Evolutionary conservation across 2,113 vertebrate genomes (phyloP).

Genomic region (mouse (Mus musculus)): GRCm39 chr8:89541001-89541500

Average conservation of each 20-base stretch:
- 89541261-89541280: not conserved
- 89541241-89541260: not conserved
- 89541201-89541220: not conserved
- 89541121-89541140: not conserved
- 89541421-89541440: not conserved
- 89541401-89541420: not conserved
- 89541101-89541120: not conserved
- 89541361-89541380: not conserved
- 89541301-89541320: not conserved
- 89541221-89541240: not conserved
- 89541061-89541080: rapidly evolving
- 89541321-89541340: not conserved
- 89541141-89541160: not conserved
- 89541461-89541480: rapidly evolving
- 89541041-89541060: not conserved
- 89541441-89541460: not conserved
- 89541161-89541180: not conserved
- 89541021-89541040: not conserved
- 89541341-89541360: not conserved
- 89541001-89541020: not conserved
- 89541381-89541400: not conserved
- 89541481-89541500: not conserved
- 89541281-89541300: not conserved
- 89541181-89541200: not conserved
- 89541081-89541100: rapidly evolving